These are phyloP conservation scores for Montipora sp. DNA, from an alignment of 64 coral and sea anemone species.

Conservation along the genomic window DNA sequence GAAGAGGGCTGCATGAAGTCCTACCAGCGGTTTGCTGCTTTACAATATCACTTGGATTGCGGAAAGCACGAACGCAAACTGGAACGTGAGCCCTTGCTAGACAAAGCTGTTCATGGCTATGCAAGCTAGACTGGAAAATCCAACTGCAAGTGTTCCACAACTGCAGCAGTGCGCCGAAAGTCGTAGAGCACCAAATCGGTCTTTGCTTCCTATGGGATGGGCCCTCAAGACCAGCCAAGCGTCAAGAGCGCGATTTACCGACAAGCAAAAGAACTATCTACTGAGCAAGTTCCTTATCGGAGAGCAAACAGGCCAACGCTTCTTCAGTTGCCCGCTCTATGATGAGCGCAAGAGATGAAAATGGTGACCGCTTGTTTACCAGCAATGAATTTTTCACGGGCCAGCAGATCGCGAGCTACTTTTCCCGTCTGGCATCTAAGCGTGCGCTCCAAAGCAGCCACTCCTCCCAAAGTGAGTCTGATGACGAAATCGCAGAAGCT, in stretches of 20 bases:
- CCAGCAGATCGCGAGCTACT: neutral
- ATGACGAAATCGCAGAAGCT: neutral
- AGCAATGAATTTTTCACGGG: neutral
- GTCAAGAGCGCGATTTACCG: conserved; percentile 20
- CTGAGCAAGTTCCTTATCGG: conserved; percentile 32
- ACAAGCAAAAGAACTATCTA: conserved; percentile 32
- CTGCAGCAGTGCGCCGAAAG: neutral
- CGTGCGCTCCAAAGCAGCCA: neutral
- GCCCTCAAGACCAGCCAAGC: neutral
- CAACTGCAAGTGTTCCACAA: neutral
- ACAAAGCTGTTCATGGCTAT: conserved; percentile 5
- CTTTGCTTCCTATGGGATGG: conserved; percentile 2
- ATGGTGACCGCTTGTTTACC: conserved; percentile 24
- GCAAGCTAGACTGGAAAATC: neutral
- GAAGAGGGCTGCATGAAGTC: conserved; percentile 54
- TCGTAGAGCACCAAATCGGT: too few relatives aligned
- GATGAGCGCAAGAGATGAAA: conserved; percentile 30
- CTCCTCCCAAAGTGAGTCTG: neutral
- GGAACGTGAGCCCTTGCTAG: conserved; percentile 45
- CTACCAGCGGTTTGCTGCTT: conserved; percentile 30
- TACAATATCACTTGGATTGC: conserved; percentile 43
- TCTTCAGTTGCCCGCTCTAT: conserved; percentile 23
- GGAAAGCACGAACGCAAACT: conserved; percentile 31
- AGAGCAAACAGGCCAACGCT: conserved; percentile 10
- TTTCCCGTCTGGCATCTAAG: neutral